These are phyloP conservation scores for Microctenopoma stevenorrisi DNA, from an alignment of 2,797 vertebrate genomes.

Conservation along the genomic window DNA sequence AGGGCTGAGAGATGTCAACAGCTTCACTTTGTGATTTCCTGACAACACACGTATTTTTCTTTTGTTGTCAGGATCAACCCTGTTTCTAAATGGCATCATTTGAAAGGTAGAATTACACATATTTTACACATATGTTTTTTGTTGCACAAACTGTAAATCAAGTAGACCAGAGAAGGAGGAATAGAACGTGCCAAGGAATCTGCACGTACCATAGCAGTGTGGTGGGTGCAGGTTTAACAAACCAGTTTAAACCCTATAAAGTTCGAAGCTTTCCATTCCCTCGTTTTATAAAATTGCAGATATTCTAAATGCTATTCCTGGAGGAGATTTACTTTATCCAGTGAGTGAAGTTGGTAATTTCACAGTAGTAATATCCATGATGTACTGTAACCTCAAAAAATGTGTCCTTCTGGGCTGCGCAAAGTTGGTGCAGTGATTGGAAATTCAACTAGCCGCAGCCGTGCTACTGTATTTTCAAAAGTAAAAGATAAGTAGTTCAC, in stretches of 20 bases:
- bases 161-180: neutral
- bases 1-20: constrained; percentile 31
- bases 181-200: neutral
- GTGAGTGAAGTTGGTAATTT: constrained; percentile 43
- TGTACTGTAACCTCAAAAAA: constrained; percentile 45
- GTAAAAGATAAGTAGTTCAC: neutral
- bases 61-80: neutral
- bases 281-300: constrained; percentile 15
- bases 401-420: constrained; percentile 20
- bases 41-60: constrained; percentile 13
- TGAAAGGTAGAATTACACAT: neutral
- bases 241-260: constrained; percentile 6
- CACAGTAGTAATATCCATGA: constrained; percentile 47
- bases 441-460: constrained; percentile 42
- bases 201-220: neutral
- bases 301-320: constrained; percentile 10
- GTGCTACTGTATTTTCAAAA: constrained; percentile 8
- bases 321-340: constrained; percentile 28
- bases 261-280: constrained; percentile 5
- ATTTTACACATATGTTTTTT: neutral
- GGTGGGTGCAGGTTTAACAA: neutral
- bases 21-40: constrained; percentile 18
- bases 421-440: constrained; percentile 48
- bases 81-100: neutral
- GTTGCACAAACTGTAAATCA: neutral